A percentile compares a stretch with the other conserved stretches of the same genome.
Evolutionary conservation across 2,888 invertebrate species (phyloP).

Genomic region (Anoplius nigerrimus): DNA sequence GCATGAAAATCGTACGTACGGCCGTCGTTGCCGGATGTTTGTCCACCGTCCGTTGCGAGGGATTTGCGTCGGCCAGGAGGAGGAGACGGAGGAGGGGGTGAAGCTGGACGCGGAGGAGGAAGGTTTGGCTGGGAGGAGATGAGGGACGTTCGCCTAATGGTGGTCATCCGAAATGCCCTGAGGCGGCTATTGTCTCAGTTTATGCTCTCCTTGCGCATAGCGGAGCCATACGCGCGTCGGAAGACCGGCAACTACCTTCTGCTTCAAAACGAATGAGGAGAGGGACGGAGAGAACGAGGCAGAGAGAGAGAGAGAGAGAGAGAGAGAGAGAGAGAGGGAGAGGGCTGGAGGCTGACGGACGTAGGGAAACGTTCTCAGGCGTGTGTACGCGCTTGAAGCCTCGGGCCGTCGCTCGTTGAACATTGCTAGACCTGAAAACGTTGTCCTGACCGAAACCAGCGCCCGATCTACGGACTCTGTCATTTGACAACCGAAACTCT

Average conservation of each 20-base stretch:
- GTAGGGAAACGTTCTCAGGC: conserved; percentile 4
- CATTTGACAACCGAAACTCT: no score
- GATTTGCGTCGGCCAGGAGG: conserved; percentile 14
- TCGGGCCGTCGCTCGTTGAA: no score
- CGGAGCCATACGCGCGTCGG: conserved; percentile 38
- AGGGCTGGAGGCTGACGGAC: not conserved
- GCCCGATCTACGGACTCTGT: no score
- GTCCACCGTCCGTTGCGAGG: conserved; percentile 21
- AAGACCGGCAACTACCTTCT: conserved; percentile 34
- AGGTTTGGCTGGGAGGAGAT: no score
- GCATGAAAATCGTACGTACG: conserved; percentile 33
- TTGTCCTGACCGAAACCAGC: no score
- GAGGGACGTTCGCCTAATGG: conserved; percentile 56
- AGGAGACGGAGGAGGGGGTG: conserved; percentile 30
- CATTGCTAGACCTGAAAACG: no score
- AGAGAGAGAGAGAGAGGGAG: no score
- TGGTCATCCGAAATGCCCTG: conserved; percentile 62
- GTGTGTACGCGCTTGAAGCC: not conserved
- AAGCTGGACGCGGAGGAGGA: conserved; percentile 47
- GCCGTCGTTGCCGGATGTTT: conserved; percentile 24
- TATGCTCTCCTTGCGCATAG: conserved; percentile 60
- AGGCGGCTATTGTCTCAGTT: conserved; percentile 68
- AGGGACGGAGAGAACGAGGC: no score
- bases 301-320: not conserved
- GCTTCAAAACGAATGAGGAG: conserved; percentile 38